Evolutionary conservation across 2,113 vertebrate genomes (phyloP).

Genomic region (Eptesicus fuscus): DNA sequence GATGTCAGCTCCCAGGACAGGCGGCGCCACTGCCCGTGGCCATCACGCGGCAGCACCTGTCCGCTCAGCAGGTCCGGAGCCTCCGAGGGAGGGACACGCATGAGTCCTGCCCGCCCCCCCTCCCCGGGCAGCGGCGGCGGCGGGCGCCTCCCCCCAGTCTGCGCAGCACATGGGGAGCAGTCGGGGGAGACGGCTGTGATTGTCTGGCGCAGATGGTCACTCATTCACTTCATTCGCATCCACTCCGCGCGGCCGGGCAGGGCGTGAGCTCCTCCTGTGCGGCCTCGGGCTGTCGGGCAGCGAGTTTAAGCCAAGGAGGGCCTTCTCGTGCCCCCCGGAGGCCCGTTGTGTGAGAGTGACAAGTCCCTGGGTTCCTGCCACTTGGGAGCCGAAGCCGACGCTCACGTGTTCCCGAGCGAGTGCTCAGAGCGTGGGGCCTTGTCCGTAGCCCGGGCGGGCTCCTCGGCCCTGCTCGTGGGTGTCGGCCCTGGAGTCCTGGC

Average conservation of each 20-base stretch:
- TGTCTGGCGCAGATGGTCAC: slow-evolving; percentile 80
- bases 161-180: slow-evolving; percentile 79
- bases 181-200: slow-evolving; percentile 80
- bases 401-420: not conserved
- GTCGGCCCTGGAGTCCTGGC: too few relatives aligned
- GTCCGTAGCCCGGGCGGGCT: not conserved
- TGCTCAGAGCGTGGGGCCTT: not conserved
- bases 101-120: slow-evolving; percentile 55
- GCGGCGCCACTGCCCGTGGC: slow-evolving; percentile 82
- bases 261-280: not conserved
- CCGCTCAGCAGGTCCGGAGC: slow-evolving; percentile 85
- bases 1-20: slow-evolving; percentile 85
- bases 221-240: slow-evolving; percentile 73
- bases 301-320: not conserved
- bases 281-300: not conserved
- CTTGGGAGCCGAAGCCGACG: not conserved
- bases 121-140: slow-evolving; percentile 57
- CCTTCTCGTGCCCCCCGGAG: rapidly evolving
- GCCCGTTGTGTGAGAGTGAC: not conserved
- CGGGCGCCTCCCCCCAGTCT: slow-evolving; percentile 77
- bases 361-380: not conserved
- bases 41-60: slow-evolving; percentile 85
- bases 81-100: slow-evolving; percentile 76
- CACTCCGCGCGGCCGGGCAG: not conserved
- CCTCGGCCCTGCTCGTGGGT: too few relatives aligned